Base-by-base conservation (phyloP, 2,888 invertebrate species). In the Prostheceraeus crozeri region DNA sequence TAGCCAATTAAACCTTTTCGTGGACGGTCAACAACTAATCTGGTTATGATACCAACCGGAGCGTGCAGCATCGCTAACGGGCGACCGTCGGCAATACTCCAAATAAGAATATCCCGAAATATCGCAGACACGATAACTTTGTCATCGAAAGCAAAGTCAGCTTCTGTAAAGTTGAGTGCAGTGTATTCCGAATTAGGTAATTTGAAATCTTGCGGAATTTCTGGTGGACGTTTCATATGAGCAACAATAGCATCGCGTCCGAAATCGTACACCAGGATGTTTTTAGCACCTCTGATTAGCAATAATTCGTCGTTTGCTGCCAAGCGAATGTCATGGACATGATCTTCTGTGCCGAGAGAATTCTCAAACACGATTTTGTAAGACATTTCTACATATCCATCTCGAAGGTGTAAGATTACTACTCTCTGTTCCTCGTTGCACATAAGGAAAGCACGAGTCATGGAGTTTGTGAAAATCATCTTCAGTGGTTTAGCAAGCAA, bases 91-190 rank as follows among this genome's bases (percentile, higher is more conserved):
- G 65, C 64, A 21, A 73, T 61, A 23, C 70, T 65, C 73, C 73
- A 75, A 14, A 76, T 62, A 58, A 72, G 73, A 23, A 75, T 67
- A 58, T 71, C 72, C 25, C 75, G 61, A 64, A 74, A 73, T n/a
- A 75, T 67, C 14, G 72, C 66, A 3, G 66, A 72, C 14, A 73
- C 66, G 19, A 75, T 68, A 57, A 64, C 68, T 16, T 68, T 66
- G 52, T 71, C 70, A 61, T 72, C 73, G 11, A 67, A 62, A 1
- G 71, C 70, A 62, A 75, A 72, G 16, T 68, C 65, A 1, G 72
- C 74, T 45, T 71, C 66, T 1, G 69, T 70, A 64, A 70, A 75
- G 4, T 57, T 36, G 23, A 68, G 40, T 59, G 59, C 66, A 3
- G 60, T 63, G 55, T 68, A 69, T 46, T 66, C 60, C 25, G 69